These are phyloP conservation scores for Hylyphantes graminicola DNA, from an alignment of 1,140 invertebrate genomes.

Conservation along the genomic window DNA sequence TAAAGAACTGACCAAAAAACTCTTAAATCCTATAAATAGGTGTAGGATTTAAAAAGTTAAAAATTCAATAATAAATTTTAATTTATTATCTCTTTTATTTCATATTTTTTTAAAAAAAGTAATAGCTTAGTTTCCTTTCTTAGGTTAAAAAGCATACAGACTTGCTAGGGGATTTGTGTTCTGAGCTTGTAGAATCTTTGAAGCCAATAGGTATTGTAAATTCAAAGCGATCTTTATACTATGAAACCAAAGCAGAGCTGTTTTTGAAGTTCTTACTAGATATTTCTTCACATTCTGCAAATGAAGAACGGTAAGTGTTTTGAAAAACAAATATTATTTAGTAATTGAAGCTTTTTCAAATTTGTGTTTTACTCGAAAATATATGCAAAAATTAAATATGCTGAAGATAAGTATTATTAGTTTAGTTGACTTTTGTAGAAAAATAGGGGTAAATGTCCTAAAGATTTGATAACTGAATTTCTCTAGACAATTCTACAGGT, in stretches of 20 bases:
- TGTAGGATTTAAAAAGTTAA: neutral
- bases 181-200: neutral
- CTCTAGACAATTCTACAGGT: no score
- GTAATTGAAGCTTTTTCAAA: neutral
- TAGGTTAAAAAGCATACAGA: neutral
- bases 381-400: no score
- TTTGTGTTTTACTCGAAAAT: neutral
- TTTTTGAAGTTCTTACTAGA: slow-evolving; percentile 17
- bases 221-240: slow-evolving; percentile 17
- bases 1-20: neutral
- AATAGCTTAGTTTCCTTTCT: neutral
- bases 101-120: neutral
- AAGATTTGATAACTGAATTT: no score
- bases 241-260: slow-evolving; percentile 28
- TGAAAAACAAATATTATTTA: neutral
- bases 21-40: neutral
- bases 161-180: slow-evolving; percentile 6
- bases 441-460: no score
- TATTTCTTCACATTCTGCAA: neutral
- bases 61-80: neutral
- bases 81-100: neutral
- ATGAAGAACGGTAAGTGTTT: slow-evolving; percentile 28
- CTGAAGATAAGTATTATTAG: no score
- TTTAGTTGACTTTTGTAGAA: no score
- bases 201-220: neutral